Conservation (phyloP, 2,113 vertebrate species). For the Dinomys branickii region DNA sequence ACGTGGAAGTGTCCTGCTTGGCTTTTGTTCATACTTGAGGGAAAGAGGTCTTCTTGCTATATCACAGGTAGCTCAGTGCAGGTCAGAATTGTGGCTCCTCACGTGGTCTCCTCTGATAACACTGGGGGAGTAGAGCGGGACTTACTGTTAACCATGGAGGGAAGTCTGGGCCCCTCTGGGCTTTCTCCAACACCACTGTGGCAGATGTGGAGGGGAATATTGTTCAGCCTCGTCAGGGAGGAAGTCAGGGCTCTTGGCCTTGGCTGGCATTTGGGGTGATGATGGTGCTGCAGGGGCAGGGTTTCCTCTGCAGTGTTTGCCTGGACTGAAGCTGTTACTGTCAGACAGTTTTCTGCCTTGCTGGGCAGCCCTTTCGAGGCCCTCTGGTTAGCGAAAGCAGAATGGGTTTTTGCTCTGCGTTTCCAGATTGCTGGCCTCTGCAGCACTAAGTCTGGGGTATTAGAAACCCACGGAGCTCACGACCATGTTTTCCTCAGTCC, state of each 20-base stretch:
- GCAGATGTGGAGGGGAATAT: background rate
- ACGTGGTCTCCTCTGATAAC: background rate
- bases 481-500: background rate
- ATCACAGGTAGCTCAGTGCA: background rate
- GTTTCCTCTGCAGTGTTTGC: background rate
- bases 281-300: background rate
- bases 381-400: background rate
- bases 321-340: background rate
- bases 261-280: background rate
- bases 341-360: background rate
- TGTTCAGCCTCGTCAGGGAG: background rate
- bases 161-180: background rate
- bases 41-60: background rate
- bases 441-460: background rate
- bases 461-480: background rate
- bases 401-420: background rate
- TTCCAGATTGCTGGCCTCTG: background rate
- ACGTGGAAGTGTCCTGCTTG: background rate
- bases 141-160: background rate
- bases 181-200: background rate
- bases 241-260: background rate
- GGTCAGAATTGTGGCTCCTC: background rate
- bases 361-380: background rate
- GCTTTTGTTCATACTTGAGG: background rate
- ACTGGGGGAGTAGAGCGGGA: background rate